Base-by-base conservation (phyloP, 2,797 vertebrate species). In the Spatula versicolor region DNA sequence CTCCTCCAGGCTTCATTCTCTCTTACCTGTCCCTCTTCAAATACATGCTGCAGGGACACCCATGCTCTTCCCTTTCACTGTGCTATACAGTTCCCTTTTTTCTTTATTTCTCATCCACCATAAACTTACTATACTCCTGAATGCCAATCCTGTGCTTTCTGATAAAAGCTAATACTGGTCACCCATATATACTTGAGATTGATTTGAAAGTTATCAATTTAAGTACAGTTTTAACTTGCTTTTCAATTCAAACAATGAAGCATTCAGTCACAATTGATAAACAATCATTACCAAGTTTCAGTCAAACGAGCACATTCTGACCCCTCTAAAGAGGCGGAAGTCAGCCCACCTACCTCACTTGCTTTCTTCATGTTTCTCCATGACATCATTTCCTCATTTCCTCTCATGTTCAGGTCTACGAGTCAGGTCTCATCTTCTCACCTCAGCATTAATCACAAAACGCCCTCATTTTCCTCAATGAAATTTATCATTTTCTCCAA, bases 51-150 rank as follows among this genome's bases (percentile, higher is more conserved):
- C 30, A 62, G 33, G 26, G 26, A 52, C 43, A 72, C 22, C 37
- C 9, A 19, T 0, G 5, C 13, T 66, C 33, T 28, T 54, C 12
- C 26, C 6, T 39, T 50, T 58, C 8, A 54, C 45, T 31, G 33
- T 4, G 7, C 12, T 6, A 60, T 5, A 22, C 2, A 28, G 9
- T 64, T 41, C 73, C 11, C 8, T 52, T 67, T 54, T 41, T 33
- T 35, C 25, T 6, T 0, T 23, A 3, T 72, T 59, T 75, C 50
- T 55, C 7, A 0, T 26, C 55, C 50, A 30, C 37, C 18, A 68
- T 26, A 20, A 87, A 33, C 22, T 62, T 86, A 59, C 46, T 17
- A 18, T 4, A 52, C 5, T 11, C 43, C 19, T 4, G 7, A 31
- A 16, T 63, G 58, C 20, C 48, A 67, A 7, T 59, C 45, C 46